Evolutionary conservation across 2,797 vertebrate species (phyloP), one percentile per base, ranked within the genome.

Genomic region (Sparidentex hasta): DNA sequence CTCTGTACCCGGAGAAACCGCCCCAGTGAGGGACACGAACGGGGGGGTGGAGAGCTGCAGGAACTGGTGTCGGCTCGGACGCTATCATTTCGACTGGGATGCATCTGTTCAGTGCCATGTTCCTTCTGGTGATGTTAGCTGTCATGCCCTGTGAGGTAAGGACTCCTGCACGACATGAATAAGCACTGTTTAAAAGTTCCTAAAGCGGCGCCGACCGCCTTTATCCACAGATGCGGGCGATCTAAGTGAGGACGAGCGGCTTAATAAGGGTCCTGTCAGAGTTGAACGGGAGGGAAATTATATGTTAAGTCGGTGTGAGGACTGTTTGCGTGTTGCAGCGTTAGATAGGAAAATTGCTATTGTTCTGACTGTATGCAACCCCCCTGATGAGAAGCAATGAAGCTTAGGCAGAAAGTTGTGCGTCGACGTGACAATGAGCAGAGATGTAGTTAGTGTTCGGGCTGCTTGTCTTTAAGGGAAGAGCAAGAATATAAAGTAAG

Each of bases 31-130:
- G 87, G 67, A 82, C 74, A 59, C 56, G 50, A 47, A 56, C 72
- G 43, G 65, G 62, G 82, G 72, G 29, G 7, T 7, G 7, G 55
- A 76, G 79, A 86, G 84, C 88, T 77, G 74, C 80, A 20, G 81
- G 85, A 81, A 78, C 84, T 54, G 85, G 65, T 80, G 77, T 71
- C 78, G 73, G 84, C 76, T 81, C 81, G 90, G 88, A 92, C 93
- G 92, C 91, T 92, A 94, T 86, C 90, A 94, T 95, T 95, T 83
- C 93, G 83, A 82, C 88, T 54, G 87, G 92, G 88, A 96, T 96
- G 95, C 95, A 95, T 94, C 95, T 96, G 82, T 94, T 96, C 92
- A 96, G 95, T 95, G 94, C 95, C 88, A 96, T 96, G 91, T 96
- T 96, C 75, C 94, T 96, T 29, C 95, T 96, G 56, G 91, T 96